These are phyloP conservation scores for Chelidonichthys spinosus DNA, from an alignment of 2,797 vertebrate species.

Conservation along the genomic window DNA sequence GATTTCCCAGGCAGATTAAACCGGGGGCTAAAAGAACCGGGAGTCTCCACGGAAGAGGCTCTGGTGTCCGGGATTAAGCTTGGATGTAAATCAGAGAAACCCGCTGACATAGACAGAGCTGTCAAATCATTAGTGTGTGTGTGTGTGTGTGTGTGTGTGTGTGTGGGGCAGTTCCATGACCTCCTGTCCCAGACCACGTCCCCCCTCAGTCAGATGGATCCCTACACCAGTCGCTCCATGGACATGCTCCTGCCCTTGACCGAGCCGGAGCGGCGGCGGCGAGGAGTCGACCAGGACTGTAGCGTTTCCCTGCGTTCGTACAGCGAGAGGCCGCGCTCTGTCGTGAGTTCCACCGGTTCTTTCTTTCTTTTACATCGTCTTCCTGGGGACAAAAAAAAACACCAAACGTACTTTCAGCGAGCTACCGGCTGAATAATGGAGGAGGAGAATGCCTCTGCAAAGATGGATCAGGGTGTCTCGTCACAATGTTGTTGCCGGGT, in stretches of 20 bases:
- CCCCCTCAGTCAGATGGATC: conserved; percentile 90
- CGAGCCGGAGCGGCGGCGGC: conserved; percentile 86
- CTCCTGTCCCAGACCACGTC: conserved; percentile 91
- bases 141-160: conserved; percentile 24
- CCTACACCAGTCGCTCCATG: conserved; percentile 90
- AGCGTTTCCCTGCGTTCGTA: conserved; percentile 82
- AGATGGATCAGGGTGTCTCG: conserved; percentile 13
- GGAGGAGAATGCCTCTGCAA: conserved; percentile 4
- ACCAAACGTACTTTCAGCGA: not conserved
- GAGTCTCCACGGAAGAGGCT: conserved; percentile 57
- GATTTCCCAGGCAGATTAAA: conserved; percentile 75
- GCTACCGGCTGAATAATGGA: conserved; percentile 12
- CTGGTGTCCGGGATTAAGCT: conserved; percentile 62
- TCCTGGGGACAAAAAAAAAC: not conserved
- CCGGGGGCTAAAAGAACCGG: conserved; percentile 52
- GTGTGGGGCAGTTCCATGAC: conserved; percentile 90
- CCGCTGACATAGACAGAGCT: conserved; percentile 42
- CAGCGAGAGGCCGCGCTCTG: conserved; percentile 88
- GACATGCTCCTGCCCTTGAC: conserved; percentile 90
- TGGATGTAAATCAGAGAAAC: conserved; percentile 61
- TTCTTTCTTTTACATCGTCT: conserved; percentile 11
- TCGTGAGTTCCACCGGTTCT: conserved; percentile 80
- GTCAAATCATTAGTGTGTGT: conserved; percentile 58
- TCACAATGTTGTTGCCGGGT: conserved; percentile 7
- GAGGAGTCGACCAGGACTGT: conserved; percentile 86